Percentiles rank a stretch among this genome's conserved stretches.
These are phyloP conservation scores for Danaus melanippus DNA, from an alignment of 1,140 invertebrate species.

Conservation along the genomic window DNA sequence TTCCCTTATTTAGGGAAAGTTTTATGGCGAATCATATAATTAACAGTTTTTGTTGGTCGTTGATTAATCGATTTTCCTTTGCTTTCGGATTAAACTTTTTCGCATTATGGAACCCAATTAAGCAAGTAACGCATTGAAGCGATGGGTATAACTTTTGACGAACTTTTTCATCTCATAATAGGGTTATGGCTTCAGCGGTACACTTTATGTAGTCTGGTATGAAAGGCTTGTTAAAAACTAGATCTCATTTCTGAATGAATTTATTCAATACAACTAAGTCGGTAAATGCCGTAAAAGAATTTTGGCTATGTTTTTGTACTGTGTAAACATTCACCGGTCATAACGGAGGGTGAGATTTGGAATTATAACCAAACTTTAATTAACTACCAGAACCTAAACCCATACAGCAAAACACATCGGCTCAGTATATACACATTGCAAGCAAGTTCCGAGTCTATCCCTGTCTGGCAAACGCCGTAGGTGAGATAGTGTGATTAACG, in stretches of 20 bases:
- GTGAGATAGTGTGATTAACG: slow-evolving; percentile 46
- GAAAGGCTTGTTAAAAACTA: too few relatives aligned
- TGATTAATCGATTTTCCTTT: slow-evolving; percentile 33
- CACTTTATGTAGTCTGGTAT: too few relatives aligned
- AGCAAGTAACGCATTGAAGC: slow-evolving; percentile 15
- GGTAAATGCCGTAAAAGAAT: too few relatives aligned
- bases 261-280: too few relatives aligned
- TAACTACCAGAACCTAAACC: slow-evolving; percentile 5
- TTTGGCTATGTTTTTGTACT: too few relatives aligned
- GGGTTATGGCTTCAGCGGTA: slow-evolving; percentile 5
- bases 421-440: slow-evolving; percentile 9
- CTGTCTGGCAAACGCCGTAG: slow-evolving; percentile 23
- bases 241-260: too few relatives aligned
- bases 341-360: neutral
- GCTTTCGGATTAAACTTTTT: slow-evolving; percentile 25
- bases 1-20: too few relatives aligned
- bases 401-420: slow-evolving; percentile 4
- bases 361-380: neutral
- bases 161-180: slow-evolving; percentile 21
- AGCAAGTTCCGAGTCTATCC: slow-evolving; percentile 14
- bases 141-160: slow-evolving; percentile 35
- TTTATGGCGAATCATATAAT: slow-evolving; percentile 6
- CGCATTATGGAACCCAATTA: slow-evolving; percentile 21
- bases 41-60: slow-evolving; percentile 12
- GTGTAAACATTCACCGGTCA: too few relatives aligned